A percentile compares a stretch with the other conserved stretches of the same genome.
Conservation (phyloP, 1,140 invertebrate species). For the Pogonus chalceus region DNA sequence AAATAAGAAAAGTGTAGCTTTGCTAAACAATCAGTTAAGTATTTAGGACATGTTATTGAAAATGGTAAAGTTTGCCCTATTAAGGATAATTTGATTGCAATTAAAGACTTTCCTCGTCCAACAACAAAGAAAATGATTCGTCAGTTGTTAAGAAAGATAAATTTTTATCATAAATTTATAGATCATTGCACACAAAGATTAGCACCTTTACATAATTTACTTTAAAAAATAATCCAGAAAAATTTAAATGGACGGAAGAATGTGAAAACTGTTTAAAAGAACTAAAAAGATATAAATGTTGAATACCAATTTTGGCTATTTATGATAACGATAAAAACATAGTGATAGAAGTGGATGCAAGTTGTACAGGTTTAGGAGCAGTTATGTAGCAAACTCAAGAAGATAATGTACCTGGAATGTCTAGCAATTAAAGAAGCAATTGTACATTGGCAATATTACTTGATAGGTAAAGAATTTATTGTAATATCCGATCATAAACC, state of each 20-base stretch:
- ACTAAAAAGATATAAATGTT: constrained; percentile 21
- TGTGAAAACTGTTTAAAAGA: constrained; percentile 21
- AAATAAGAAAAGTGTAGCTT: constrained; percentile 25
- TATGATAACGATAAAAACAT: constrained; percentile 19
- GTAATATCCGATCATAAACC: too few relatives aligned
- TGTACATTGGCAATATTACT: too few relatives aligned
- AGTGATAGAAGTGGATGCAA: constrained; percentile 25
- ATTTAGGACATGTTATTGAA: constrained; percentile 23
- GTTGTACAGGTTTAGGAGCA: constrained; percentile 19
- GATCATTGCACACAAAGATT: constrained; percentile 14
- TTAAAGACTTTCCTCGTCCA: constrained; percentile 18
- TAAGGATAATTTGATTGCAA: constrained; percentile 21
- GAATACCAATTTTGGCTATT: constrained; percentile 23
- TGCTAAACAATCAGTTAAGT: constrained; percentile 19
- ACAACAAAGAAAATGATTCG: constrained; percentile 16
- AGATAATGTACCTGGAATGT: constrained; percentile 18
- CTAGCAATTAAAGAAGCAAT: too few relatives aligned
- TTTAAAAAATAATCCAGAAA: constrained; percentile 18
- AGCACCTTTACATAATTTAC: constrained; percentile 20
- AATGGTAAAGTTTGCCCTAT: constrained; percentile 18
- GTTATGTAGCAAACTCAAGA: constrained; percentile 24
- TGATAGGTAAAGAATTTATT: too few relatives aligned
- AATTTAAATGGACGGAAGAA: constrained; percentile 16
- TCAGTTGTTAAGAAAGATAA: constrained; percentile 20
- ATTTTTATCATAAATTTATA: constrained; percentile 22